A percentile compares a stretch with the other conserved stretches of the same genome.
These are phyloP conservation scores for Patella pellucida DNA, from an alignment of 2,888 invertebrate species.

Conservation along the genomic window DNA sequence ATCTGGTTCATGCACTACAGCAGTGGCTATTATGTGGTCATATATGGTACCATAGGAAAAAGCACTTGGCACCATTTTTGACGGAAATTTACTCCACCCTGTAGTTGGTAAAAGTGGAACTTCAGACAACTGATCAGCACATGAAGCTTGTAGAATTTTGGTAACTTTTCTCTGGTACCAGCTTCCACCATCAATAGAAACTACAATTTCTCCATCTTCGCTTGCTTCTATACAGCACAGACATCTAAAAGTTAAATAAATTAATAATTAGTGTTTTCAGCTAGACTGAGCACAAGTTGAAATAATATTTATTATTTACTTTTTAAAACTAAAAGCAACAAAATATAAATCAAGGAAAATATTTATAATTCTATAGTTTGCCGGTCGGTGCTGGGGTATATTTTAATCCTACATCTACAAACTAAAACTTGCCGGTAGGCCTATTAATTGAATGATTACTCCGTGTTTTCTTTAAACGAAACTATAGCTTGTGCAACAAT, in stretches of 20 bases:
- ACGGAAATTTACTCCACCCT: conserved; percentile 27
- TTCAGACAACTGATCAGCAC: background rate
- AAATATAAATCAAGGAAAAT: too few relatives aligned
- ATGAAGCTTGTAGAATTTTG: conserved; percentile 1
- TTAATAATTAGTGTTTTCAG: background rate
- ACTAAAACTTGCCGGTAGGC: too few relatives aligned
- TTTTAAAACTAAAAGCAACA: too few relatives aligned
- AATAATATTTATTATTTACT: too few relatives aligned
- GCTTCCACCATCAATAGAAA: conserved; percentile 24
- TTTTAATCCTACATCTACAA: too few relatives aligned
- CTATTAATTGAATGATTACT: too few relatives aligned
- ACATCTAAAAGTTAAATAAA: background rate
- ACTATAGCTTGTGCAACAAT: too few relatives aligned
- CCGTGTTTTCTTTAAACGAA: too few relatives aligned
- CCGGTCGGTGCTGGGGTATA: too few relatives aligned
- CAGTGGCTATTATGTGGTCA: conserved; percentile 20
- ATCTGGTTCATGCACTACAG: background rate
- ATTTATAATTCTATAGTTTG: too few relatives aligned
- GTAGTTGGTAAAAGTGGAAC: conserved; percentile 17
- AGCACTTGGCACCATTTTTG: conserved; percentile 12
- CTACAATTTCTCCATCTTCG: conserved; percentile 10
- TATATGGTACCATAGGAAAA: conserved; percentile 25
- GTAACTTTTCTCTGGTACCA: conserved; percentile 19
- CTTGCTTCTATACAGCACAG: background rate
- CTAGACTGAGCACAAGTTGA: too few relatives aligned